Evolutionary conservation across 2,113 vertebrate species (phyloP).

Genomic region (Helogale parvula): DNA sequence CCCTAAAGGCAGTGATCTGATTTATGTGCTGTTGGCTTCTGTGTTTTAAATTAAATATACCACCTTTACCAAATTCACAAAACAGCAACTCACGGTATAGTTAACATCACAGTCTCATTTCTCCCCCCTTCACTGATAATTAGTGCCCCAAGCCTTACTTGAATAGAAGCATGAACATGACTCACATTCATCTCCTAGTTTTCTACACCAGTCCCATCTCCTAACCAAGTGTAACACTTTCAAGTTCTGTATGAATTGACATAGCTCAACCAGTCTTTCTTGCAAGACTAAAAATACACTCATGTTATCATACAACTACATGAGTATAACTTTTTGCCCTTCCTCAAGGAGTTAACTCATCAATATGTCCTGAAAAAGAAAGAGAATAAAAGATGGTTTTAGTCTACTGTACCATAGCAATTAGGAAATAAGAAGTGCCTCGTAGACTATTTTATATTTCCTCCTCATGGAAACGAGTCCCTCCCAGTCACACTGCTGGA

Average conservation of each 20-base stretch:
- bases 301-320: not conserved
- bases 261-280: not conserved
- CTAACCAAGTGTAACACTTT: not conserved
- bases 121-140: not conserved
- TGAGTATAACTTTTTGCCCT: not conserved
- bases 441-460: not conserved
- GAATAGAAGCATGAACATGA: conserved; percentile 22
- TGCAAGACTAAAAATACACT: conserved; percentile 21
- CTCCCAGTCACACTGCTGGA: not conserved
- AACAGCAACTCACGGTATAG: not conserved
- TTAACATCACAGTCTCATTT: not conserved
- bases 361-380: not conserved
- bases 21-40: not conserved
- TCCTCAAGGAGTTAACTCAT: not conserved
- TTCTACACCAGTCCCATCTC: not conserved
- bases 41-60: not conserved
- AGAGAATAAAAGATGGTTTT: not conserved
- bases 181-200: not conserved
- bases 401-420: not conserved
- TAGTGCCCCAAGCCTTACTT: not conserved
- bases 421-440: not conserved
- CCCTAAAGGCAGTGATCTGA: not conserved
- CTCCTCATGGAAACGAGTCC: not conserved
- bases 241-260: conserved; percentile 3
- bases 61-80: not conserved